A percentile compares a stretch with the other conserved stretches of the same genome.
Evolutionary conservation across 2,113 vertebrate genomes (phyloP).

Genomic region (Heterocephalus glaber): DNA sequence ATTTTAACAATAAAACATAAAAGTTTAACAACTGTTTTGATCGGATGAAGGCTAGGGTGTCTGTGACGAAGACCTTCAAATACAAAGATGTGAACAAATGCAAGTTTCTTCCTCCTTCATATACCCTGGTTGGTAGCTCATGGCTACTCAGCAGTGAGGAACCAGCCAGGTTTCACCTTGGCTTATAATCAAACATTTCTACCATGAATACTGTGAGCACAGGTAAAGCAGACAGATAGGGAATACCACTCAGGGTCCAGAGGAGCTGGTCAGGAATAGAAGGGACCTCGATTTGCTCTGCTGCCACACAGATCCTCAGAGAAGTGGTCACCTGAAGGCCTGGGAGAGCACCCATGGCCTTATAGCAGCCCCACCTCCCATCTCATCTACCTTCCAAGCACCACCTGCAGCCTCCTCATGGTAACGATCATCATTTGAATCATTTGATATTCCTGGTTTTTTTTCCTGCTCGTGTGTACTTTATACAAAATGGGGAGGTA

Average conservation of each 20-base stretch:
- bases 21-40: neutral
- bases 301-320: neutral
- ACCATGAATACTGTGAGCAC: accelerated
- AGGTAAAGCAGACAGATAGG: neutral
- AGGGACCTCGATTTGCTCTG: neutral
- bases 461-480: accelerated
- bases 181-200: neutral
- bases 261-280: too few species aligned
- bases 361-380: too few species aligned
- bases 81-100: neutral
- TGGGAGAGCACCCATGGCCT: neutral
- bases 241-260: too few species aligned
- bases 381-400: too few species aligned
- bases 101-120: neutral
- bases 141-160: too few species aligned
- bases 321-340: neutral
- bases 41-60: neutral
- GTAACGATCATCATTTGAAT: neutral
- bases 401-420: neutral
- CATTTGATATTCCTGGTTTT: too few species aligned
- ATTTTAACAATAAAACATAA: neutral
- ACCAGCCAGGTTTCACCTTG: accelerated
- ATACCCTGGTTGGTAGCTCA: accelerated
- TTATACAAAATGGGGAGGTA: neutral
- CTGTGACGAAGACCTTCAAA: neutral